Evolutionary conservation across 92 coral and sea anemone genomes (phyloP).

Genomic region (Umimayanthus chanpuru): DNA sequence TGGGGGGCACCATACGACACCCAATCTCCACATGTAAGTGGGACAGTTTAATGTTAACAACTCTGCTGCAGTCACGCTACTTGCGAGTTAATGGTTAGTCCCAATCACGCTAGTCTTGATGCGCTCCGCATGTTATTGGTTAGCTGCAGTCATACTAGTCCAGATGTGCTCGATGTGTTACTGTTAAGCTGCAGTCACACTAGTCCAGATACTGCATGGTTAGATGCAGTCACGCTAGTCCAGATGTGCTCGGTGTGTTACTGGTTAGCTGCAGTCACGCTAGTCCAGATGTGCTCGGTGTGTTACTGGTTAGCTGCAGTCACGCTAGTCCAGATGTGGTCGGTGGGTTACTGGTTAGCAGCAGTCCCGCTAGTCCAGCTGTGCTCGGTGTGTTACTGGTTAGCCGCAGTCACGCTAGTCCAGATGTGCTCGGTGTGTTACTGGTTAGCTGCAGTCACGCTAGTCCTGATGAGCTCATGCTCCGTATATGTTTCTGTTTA

Average conservation of each 20-base stretch:
- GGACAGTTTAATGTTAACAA: background rate
- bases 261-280: background rate
- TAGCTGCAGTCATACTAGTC: background rate
- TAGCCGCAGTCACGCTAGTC: background rate
- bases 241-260: background rate
- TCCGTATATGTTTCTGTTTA: no score
- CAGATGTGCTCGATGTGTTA: background rate
- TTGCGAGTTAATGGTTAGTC: background rate
- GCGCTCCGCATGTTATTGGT: no score
- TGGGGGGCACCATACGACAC: constrained; percentile 85
- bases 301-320: background rate
- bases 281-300: no score
- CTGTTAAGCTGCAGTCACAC: background rate
- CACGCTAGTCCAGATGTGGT: background rate
- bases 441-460: background rate
- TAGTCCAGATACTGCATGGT: background rate
- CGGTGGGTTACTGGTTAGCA: background rate
- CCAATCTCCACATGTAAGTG: constrained; percentile 92
- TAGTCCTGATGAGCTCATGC: no score
- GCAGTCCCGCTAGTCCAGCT: background rate
- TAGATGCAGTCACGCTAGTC: background rate
- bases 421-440: background rate
- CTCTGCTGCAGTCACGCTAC: background rate
- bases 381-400: no score
- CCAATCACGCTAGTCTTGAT: background rate